A percentile compares a stretch with the other conserved stretches of the same genome.
Conservation (phyloP, 2,113 vertebrate genomes). For the Caretta caretta region DNA sequence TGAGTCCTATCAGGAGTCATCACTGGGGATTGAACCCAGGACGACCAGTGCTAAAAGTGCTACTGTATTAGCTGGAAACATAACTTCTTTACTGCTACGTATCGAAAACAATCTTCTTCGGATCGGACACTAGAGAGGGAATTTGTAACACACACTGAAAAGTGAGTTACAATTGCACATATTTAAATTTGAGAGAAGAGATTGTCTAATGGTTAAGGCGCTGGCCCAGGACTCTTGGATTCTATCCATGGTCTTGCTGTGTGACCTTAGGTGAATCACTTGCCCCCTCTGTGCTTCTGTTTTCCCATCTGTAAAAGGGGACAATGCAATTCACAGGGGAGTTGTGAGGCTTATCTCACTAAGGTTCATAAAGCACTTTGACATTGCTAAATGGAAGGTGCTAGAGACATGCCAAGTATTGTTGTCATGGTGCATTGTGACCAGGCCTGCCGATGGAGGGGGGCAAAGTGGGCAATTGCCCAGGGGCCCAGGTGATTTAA, state of each 20-base stretch:
- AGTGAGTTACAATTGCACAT: neutral
- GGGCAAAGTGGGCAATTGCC: too few species aligned
- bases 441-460: too few species aligned
- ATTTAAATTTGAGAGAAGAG: neutral
- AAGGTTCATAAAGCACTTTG: fast-evolving
- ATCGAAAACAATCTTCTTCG: neutral
- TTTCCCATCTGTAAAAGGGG: neutral
- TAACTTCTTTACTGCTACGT: neutral
- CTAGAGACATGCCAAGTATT: fast-evolving
- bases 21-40: neutral
- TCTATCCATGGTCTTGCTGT: fast-evolving
- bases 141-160: neutral
- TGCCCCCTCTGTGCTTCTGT: neutral
- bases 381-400: neutral
- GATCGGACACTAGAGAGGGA: neutral
- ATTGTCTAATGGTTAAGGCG: neutral
- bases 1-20: neutral
- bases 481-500: too few species aligned
- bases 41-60: fast-evolving
- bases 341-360: fast-evolving
- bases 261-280: neutral
- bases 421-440: neutral
- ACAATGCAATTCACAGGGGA: neutral
- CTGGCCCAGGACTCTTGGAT: neutral
- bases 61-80: neutral